Conservation (phyloP, 2,888 invertebrate species). For the Caenorhabditis doughertyi region DNA sequence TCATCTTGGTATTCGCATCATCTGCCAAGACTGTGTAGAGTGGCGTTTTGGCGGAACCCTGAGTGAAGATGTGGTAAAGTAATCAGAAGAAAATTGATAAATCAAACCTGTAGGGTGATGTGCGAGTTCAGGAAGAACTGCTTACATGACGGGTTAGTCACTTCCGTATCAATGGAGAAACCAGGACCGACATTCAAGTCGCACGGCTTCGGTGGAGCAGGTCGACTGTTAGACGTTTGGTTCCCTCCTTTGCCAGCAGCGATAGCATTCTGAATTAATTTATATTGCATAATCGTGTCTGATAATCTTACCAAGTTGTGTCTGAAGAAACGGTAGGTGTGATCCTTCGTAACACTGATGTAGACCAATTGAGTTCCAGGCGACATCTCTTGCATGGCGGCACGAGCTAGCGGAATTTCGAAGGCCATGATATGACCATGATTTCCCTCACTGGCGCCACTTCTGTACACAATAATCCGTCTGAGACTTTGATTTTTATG, state of each 20-base stretch:
- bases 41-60: constrained; percentile 80
- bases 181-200: constrained; percentile 76
- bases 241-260: no score
- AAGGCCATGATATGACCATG: constrained; percentile 65
- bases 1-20: constrained; percentile 69
- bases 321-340: constrained; percentile 69
- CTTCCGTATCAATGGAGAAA: constrained; percentile 71
- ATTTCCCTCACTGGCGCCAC: constrained; percentile 71
- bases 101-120: constrained; percentile 70
- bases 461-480: constrained; percentile 71
- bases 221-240: no score
- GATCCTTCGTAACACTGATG: constrained; percentile 74
- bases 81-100: no score
- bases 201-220: constrained; percentile 29
- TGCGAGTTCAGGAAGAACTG: constrained; percentile 80
- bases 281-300: not conserved
- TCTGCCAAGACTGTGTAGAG: constrained; percentile 78
- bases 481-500: constrained; percentile 27
- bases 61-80: no score
- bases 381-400: constrained; percentile 35
- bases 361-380: constrained; percentile 60
- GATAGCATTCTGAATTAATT: not conserved
- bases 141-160: constrained; percentile 71
- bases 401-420: constrained; percentile 73
- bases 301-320: not conserved